Conservation (phyloP, 2,797 vertebrate genomes). For the Lagocephalus sceleratus region DNA sequence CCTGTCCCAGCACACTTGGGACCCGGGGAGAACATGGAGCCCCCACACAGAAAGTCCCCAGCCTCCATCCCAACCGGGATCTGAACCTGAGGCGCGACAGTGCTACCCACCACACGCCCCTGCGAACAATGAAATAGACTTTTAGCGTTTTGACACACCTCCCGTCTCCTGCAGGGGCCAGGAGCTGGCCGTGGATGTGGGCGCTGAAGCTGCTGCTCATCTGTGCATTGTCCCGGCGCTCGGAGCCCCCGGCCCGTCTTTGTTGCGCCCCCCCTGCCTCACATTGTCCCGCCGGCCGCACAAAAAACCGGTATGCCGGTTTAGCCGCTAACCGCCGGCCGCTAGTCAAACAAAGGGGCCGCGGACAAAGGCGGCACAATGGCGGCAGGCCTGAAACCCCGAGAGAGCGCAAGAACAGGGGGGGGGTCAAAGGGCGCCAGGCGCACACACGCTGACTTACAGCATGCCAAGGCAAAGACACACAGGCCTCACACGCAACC, state of each 20-base stretch:
- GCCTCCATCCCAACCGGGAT: too few relatives aligned
- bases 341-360: slow-evolving; percentile 52
- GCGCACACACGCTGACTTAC: slow-evolving; percentile 5
- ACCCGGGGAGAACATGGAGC: too few relatives aligned
- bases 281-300: slow-evolving; percentile 45
- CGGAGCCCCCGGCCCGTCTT: slow-evolving; percentile 48
- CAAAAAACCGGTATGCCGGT: slow-evolving; percentile 42
- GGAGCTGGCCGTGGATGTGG: slow-evolving; percentile 3
- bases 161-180: slow-evolving; percentile 10
- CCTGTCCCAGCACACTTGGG: too few relatives aligned
- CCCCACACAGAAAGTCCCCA: too few relatives aligned
- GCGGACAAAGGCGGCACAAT: slow-evolving; percentile 59
- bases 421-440: slow-evolving; percentile 9
- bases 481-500: slow-evolving; percentile 10
- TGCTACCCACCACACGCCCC: too few relatives aligned
- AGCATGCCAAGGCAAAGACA: slow-evolving; percentile 8
- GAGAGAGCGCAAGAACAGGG: slow-evolving; percentile 50
- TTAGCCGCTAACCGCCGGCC: slow-evolving; percentile 25
- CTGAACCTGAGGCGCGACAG: too few relatives aligned
- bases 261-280: slow-evolving; percentile 49
- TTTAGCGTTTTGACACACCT: too few relatives aligned
- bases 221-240: slow-evolving; percentile 47
- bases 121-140: too few relatives aligned
- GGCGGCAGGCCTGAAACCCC: slow-evolving; percentile 47
- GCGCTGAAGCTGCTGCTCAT: slow-evolving; percentile 10